phyloP scores from a whole-genome alignment of 2,797 vertebrate genomes.

The Thunnus albacares region DNA sequence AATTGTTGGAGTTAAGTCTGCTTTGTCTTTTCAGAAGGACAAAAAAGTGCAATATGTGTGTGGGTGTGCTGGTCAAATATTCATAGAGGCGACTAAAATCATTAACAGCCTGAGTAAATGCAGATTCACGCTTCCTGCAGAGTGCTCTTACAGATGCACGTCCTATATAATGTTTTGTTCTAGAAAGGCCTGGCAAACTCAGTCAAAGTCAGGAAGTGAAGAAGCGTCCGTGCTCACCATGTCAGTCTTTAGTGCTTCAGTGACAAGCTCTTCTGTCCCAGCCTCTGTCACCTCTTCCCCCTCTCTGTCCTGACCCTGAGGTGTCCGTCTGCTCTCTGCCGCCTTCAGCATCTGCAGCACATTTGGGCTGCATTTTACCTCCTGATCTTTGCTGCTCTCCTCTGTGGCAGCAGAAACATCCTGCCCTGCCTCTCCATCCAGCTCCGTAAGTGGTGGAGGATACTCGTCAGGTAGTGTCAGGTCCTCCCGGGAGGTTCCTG shows the following conservation, averaged over 20 bases:
- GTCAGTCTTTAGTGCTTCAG: constrained; percentile 69
- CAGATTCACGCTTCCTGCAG: constrained; percentile 45
- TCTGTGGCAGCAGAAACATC: background rate
- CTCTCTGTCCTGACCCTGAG: constrained; percentile 32
- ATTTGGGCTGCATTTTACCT: constrained; percentile 53
- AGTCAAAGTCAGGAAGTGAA: constrained; percentile 1
- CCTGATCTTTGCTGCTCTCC: constrained; percentile 16
- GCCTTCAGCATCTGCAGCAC: constrained; percentile 77
- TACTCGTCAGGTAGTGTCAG: constrained; percentile 21
- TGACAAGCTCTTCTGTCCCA: constrained; percentile 14
- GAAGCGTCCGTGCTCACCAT: constrained; percentile 70
- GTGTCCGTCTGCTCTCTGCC: constrained; percentile 58
- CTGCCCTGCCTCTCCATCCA: constrained; percentile 10
- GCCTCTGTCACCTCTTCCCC: background rate
- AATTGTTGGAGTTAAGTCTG: background rate
- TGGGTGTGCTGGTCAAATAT: constrained; percentile 66
- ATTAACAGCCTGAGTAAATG: constrained; percentile 68
- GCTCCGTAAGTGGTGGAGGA: constrained; percentile 24
- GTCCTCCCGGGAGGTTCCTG: constrained; percentile 24
- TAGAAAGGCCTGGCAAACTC: background rate
- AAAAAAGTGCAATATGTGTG: background rate
- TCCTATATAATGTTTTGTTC: background rate
- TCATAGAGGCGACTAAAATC: constrained; percentile 52
- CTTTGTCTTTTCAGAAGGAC: background rate
- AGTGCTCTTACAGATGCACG: background rate